Base-by-base conservation (phyloP, 2,797 vertebrate genomes). In the Phrynocephalus guinanensis region DNA sequence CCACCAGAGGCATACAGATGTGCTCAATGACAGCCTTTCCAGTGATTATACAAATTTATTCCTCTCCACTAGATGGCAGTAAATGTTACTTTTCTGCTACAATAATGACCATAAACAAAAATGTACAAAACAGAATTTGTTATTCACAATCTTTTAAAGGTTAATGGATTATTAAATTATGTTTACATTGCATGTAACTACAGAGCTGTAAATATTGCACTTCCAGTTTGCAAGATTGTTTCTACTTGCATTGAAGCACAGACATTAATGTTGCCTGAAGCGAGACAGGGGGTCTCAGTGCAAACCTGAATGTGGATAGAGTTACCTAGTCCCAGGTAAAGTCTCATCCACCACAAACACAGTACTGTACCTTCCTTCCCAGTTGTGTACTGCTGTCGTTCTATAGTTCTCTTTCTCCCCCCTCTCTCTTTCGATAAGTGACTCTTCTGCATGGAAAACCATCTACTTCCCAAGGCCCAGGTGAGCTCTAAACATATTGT, bases 51-150 rank as follows among this genome's bases (percentile, higher is more conserved):
- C 85, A 68, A 78, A 75, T 73, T 30, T 79, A 52, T 33, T 38
- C 77, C 73, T 84, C 30, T 77, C 96, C 98, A 97, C 97, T 96
- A 98, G 98, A 97, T 98, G 97, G 98, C 97, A 97, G 96, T 97
- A 96, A 93, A 94, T 87, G 93, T 89, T 93, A 92, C 94, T 92
- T 91, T 93, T 90, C 76, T 80, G 72, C 75, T 44, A 82, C 38
- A 63, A 76, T 73, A 83, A 83, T 26, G 26, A 56, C 82, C 73
- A 73, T 86, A 83, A 83, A 89, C 79, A 78, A 86, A 89, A 83
- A 60, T 22, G 38, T 44, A 85, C 33, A 81, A 87, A 87, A 60
- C 73, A 63, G 44, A 82, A 77, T 71, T 82, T 72, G 86, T 87
- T 87, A 66, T 87, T 84, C 79, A 82, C 79, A 87, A 85, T 85